Conservation (phyloP, 2,113 vertebrate genomes). For the Upupa epops region DNA sequence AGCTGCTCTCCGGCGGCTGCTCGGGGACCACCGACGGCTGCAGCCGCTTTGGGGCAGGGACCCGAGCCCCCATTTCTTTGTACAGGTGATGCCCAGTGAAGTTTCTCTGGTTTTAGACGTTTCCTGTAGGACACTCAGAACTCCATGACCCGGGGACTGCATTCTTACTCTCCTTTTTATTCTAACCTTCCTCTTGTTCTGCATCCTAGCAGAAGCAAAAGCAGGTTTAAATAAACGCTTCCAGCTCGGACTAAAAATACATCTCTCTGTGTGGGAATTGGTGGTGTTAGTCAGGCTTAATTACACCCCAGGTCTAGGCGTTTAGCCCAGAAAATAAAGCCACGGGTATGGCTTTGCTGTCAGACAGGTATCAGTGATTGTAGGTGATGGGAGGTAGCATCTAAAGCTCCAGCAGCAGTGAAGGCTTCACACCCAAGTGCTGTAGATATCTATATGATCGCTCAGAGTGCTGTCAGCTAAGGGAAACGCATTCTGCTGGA, state of each 20-base stretch:
- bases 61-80: too few relatives aligned
- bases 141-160: not conserved
- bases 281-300: not conserved
- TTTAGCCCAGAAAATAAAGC: not conserved
- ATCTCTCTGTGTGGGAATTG: not conserved
- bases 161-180: not conserved
- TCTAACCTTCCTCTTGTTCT: not conserved
- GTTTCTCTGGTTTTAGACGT: not conserved
- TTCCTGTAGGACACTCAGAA: not conserved
- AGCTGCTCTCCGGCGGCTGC: not conserved
- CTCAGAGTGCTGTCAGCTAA: not conserved
- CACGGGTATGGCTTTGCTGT: not conserved
- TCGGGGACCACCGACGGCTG: not conserved
- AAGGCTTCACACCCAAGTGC: not conserved
- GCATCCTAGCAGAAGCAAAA: not conserved
- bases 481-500: not conserved
- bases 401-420: not conserved
- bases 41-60: not conserved
- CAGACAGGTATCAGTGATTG: not conserved
- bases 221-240: not conserved
- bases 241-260: not conserved
- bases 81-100: too few relatives aligned
- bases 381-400: rapidly evolving
- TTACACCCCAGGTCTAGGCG: not conserved
- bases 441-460: not conserved